phyloP scores from a whole-genome alignment of 1,140 invertebrate genomes.

The Mycetomoellerius zeteki region DNA sequence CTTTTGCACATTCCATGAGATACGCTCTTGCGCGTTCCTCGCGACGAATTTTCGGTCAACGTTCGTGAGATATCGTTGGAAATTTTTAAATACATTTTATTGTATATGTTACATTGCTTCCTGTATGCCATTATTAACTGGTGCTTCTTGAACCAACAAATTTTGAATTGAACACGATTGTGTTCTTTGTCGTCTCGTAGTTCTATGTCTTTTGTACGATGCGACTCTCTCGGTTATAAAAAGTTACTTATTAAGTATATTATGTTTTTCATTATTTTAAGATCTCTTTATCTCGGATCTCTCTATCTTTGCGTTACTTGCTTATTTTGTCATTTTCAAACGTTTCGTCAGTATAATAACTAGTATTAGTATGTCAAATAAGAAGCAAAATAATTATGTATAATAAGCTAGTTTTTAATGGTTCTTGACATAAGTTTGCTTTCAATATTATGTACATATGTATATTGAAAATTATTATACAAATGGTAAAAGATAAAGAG shows the following conservation, averaged over 20 bases:
- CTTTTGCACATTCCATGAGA: too few species aligned
- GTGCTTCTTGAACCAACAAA: background rate
- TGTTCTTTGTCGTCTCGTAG: slow-evolving; percentile 34
- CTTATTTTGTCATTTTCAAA: background rate
- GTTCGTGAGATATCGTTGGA: background rate
- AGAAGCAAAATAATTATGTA: background rate
- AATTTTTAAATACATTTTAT: background rate
- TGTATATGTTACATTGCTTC: background rate
- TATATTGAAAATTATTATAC: background rate
- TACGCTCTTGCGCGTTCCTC: background rate
- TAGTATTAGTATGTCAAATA: background rate
- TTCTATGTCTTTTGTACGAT: slow-evolving; percentile 13
- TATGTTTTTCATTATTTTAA: background rate
- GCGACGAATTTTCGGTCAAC: background rate
- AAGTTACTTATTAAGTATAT: slow-evolving; percentile 5
- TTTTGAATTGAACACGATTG: background rate
- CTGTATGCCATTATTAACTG: background rate
- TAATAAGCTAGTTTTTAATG: background rate
- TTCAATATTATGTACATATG: background rate
- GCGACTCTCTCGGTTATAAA: slow-evolving; percentile 3
- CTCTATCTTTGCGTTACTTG: too few species aligned
- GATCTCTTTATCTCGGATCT: too few species aligned
- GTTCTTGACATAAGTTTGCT: background rate
- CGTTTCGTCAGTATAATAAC: background rate
- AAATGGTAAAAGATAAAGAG: background rate